A percentile compares a stretch with the other conserved stretches of the same genome.
These are phyloP conservation scores for Teleiodes luculella DNA, from an alignment of 2,888 invertebrate genomes.

Conservation along the genomic window DNA sequence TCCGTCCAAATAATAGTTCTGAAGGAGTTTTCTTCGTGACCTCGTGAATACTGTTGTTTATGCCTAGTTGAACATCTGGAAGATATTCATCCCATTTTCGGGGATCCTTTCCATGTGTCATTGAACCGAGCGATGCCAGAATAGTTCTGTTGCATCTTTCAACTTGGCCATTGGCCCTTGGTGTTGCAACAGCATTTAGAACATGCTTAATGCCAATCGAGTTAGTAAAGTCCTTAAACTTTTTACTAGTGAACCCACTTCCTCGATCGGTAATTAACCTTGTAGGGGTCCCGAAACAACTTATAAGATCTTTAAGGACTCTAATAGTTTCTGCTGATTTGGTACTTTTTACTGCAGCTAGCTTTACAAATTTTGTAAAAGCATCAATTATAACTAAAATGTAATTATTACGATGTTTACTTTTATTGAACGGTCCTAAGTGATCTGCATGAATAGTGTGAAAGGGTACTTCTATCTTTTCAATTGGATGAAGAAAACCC, in stretches of 20 bases:
- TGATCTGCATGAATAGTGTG: constrained; percentile 28
- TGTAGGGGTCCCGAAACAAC: too few species aligned
- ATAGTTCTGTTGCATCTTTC: constrained; percentile 17
- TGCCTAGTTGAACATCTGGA: too few species aligned
- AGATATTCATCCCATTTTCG: not conserved
- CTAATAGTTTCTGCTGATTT: too few species aligned
- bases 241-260: constrained; percentile 1
- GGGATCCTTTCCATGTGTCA: not conserved
- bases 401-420: constrained; percentile 19
- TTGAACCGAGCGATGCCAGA: constrained; percentile 12
- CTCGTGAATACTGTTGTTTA: too few species aligned
- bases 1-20: too few species aligned
- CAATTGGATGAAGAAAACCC: constrained; percentile 22
- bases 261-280: constrained; percentile 10
- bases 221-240: constrained; percentile 7
- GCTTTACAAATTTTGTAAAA: constrained; percentile 5
- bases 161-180: constrained; percentile 12
- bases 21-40: too few species aligned
- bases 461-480: constrained; percentile 22
- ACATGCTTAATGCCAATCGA: constrained; percentile 18
- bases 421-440: constrained; percentile 25
- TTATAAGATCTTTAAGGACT: too few species aligned
- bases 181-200: constrained; percentile 17
- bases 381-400: constrained; percentile 13
- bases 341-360: constrained; percentile 4